Percentiles rank a stretch among this genome's conserved stretches.
Evolutionary conservation across 2,113 vertebrate species (phyloP).

Genomic region (Empidonax alnorum): DNA sequence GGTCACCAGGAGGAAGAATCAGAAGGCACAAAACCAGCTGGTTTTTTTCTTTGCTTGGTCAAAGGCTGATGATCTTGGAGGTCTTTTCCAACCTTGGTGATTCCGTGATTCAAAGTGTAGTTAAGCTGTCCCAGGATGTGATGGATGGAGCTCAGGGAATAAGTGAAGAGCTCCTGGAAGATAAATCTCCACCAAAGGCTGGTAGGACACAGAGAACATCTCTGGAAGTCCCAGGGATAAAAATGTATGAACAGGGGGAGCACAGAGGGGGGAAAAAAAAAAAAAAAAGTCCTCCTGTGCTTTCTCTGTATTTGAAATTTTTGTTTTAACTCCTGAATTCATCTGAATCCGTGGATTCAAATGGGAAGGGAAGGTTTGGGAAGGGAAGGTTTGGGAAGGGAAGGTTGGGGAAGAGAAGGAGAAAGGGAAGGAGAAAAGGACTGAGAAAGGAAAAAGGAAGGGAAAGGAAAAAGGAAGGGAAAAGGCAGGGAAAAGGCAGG

Average conservation of each 20-base stretch:
- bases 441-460: too few relatives aligned
- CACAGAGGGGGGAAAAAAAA: neutral
- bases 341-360: neutral
- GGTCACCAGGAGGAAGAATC: neutral
- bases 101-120: neutral
- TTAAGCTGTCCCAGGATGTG: neutral
- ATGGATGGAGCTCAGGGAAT: neutral
- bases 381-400: too few relatives aligned
- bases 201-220: neutral
- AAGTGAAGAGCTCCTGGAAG: neutral
- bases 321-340: neutral
- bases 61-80: neutral
- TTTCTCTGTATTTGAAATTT: neutral
- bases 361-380: too few relatives aligned
- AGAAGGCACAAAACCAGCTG: neutral
- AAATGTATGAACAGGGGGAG: neutral
- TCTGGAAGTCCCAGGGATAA: neutral
- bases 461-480: too few relatives aligned
- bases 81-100: neutral
- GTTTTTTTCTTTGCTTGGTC: neutral
- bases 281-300: neutral
- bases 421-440: too few relatives aligned
- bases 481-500: too few relatives aligned
- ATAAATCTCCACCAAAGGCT: constrained; percentile 15
- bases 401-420: too few relatives aligned